Evolutionary conservation across 30 jellyfish, hydroid and myxozoan genomes (phyloP), one percentile per base, ranked within the genome.

Genomic region (Catostylus mosaicus): DNA sequence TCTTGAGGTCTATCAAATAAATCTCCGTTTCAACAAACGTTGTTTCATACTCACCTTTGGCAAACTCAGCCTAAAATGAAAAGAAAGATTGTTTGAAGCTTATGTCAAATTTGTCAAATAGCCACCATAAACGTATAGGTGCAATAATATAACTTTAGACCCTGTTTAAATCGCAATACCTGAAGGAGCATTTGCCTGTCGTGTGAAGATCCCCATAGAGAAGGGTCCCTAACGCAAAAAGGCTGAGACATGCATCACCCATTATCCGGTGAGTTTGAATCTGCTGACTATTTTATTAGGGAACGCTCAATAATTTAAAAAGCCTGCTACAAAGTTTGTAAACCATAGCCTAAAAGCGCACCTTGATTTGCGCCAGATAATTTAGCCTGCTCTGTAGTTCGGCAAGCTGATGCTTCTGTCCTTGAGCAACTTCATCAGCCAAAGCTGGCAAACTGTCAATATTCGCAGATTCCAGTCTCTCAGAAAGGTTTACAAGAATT

Each of bases 341-440:
- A 16, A 43, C 56, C 8, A 16, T 8, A 6, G 16, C 56, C 8
- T 6, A 43, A 26, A 23, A 59, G 38, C 65, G 30, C 43, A 86
- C 96, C 87, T 86, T 67, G 37, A 76, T 76, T 37, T 67, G 86
- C 43, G n/a, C 34, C 54, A 86, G 63, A 36, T 64, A 67, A 2
- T 31, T 23, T 75, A 76, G 7, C 66, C 96, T 67, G 19, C 67
- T 66, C 27, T 57, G 65, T 46, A 86, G 75, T 46, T 86, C 90
- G 29, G 87, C 90, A 16, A 86, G 76, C 54, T 86, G 96, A 35
- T 77, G 86, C 40, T 70, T 86, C 73, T 86, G 96, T 20, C 90
- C 96, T 35, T 60, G 80, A 7, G 90, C 89, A 19, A 86, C 89
- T 77, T 86, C 96, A 45, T 77, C 90, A 11, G 96, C 96, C 35